phyloP scores from a whole-genome alignment of 2,797 vertebrate genomes.

The Muscicapa striata region DNA sequence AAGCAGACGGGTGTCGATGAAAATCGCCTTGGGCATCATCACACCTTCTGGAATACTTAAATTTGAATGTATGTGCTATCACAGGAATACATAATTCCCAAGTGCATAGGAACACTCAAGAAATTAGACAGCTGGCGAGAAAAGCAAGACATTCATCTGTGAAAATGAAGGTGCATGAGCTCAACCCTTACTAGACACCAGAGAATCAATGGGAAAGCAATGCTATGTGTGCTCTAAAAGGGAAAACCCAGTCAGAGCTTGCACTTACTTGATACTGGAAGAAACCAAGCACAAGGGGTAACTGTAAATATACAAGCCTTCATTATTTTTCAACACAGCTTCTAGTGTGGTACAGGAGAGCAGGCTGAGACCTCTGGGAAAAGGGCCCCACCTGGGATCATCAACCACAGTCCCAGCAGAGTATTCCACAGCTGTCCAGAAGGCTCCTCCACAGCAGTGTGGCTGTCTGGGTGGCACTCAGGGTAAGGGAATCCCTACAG shows the following conservation, averaged over 20 bases:
- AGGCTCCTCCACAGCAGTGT: neutral
- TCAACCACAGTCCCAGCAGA: neutral
- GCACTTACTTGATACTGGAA: neutral
- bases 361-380: neutral
- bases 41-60: conserved; percentile 63
- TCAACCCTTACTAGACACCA: conserved; percentile 22
- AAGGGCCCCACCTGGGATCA: neutral
- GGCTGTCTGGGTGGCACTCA: neutral
- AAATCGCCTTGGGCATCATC: conserved; percentile 55
- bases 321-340: neutral
- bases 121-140: conserved; percentile 51
- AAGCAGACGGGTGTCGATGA: conserved; percentile 47
- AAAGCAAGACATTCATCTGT: conserved; percentile 12
- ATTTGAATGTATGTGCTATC: conserved; percentile 47
- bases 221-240: neutral
- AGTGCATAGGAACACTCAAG: conserved; percentile 28
- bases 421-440: neutral
- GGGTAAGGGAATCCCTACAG: neutral
- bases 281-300: neutral
- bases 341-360: neutral
- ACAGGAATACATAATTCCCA: conserved; percentile 62
- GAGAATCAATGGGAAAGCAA: neutral
- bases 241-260: neutral
- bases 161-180: conserved; percentile 35
- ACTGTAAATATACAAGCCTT: neutral